These are phyloP conservation scores for Syritta pipiens DNA, from an alignment of 2,888 invertebrate genomes.

Conservation along the genomic window DNA sequence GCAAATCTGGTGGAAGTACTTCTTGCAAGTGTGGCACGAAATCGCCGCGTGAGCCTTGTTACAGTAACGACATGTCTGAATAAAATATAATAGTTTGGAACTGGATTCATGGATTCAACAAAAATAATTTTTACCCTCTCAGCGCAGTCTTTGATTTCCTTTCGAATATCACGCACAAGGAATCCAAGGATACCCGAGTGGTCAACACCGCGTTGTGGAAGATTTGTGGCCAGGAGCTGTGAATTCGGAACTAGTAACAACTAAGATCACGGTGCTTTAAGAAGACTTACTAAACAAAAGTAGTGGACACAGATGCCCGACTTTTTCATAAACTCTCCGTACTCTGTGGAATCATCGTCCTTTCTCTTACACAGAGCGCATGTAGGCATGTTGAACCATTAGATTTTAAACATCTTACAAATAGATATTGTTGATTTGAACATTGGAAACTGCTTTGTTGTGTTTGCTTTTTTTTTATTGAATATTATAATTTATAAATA, in stretches of 20 bases:
- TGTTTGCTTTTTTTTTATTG: neutral
- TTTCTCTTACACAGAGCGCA: slow-evolving; percentile 31
- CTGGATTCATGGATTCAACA: neutral
- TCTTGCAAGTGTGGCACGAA: slow-evolving; percentile 72
- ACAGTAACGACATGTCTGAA: slow-evolving; percentile 73
- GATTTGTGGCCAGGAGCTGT: slow-evolving; percentile 85
- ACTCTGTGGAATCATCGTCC: slow-evolving; percentile 68
- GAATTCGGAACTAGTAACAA: neutral
- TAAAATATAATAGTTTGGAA: neutral
- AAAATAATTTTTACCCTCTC: slow-evolving; percentile 81
- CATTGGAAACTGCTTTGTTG: neutral
- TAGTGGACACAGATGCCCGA: slow-evolving; percentile 73
- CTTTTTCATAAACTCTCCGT: slow-evolving; percentile 75
- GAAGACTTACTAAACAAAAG: slow-evolving; percentile 74
- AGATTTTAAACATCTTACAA: neutral
- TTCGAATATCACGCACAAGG: slow-evolving; percentile 84
- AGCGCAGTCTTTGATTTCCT: slow-evolving; percentile 83
- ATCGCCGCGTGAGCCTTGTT: slow-evolving; percentile 71
- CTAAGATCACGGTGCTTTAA: neutral
- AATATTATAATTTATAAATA: neutral
- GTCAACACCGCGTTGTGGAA: slow-evolving; percentile 85
- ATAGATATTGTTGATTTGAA: neutral
- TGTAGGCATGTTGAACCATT: slow-evolving; percentile 21
- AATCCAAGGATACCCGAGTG: slow-evolving; percentile 89
- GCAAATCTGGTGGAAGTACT: slow-evolving; percentile 74